Base-by-base conservation (phyloP, 64 coral and sea anemone genomes). In the Acropora yongei region DNA sequence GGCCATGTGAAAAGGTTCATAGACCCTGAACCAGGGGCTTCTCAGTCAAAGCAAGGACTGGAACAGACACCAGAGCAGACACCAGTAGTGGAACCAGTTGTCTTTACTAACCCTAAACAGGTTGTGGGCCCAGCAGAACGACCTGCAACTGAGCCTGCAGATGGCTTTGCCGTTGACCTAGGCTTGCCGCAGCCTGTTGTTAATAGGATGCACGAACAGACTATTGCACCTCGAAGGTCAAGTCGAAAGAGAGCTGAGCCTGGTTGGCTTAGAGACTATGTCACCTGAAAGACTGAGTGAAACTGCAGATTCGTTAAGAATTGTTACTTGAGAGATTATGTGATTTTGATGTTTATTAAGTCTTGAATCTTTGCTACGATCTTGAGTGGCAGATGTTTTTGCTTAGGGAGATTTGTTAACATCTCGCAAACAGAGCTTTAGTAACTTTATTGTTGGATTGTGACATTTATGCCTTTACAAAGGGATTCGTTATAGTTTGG, bases 1-100 rank as follows among this genome's bases (percentile, higher is more conserved):
- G 77, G 77, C 16, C 49, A 53, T 50, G 77, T 79, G 49, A 79
- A 79, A 53, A 79, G 77, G 77, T 79, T 79, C 77, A 79, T 79
- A 14, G 14, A 53, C 6, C 19, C 77, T 47, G 18, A 46, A 79
- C 77, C 77, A 51, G 4, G n/a, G 47, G 49, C 0, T 9, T 53
- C 18, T 18, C 77, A 79, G 48, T 47, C 47, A 55, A 8, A 53
- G 77, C 49, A 12, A 69, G 68, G 72, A 48, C 41, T 9, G 68
- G 19, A 61, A 72, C 83, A 19, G 45, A 42, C 20, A 19, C 66
- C 45, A 30, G 17, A 69, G 47, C n/a, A 71, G 55, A 65, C 39
- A 86, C 42, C 43, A 46, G 0, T 41, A 86, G 16, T 73, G 47
- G 65, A 86, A 67, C 83, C 61, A 68, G 47, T 83, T 13, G 10